Base-by-base conservation (phyloP, 2,888 invertebrate species). In the Chrysomela aeneicollis region DNA sequence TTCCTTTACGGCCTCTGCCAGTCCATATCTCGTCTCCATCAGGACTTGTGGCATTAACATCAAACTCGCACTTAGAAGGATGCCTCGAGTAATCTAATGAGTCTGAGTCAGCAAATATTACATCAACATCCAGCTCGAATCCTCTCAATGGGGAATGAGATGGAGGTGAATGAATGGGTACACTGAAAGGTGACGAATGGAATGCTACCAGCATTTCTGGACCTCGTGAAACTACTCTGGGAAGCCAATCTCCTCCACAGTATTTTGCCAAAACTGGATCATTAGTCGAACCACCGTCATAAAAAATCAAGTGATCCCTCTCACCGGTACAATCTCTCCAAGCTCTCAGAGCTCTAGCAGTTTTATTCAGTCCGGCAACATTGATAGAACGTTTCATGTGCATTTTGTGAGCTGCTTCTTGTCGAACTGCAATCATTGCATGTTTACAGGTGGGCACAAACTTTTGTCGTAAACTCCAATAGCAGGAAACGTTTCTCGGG, bases 401-500 rank as follows among this genome's bases (percentile, higher is more conserved):
- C 86, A 90, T 88, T 80, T 90, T 90, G 78, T 90, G 90, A 51
- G 89, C 87, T 67, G 88, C 89, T 76, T 90, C 90, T 81, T 93
- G 93, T 57, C 90, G 86, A 64, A 95, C 92, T 17, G 93, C 91
- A 74, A 95, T 92, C 92, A 95, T 94, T 37, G 95, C 94, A 83
- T 94, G 93, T 81, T 94, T 94, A 82, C 94, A 94, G 50, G 92
- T 93, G 12, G 94, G 93, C 68, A 93, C 91, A 78, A 90, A 90
- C 81, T 93, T 91, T 83, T 95, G 93, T 42, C 93, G 87, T 71
- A 95, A 85, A 69, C 92, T 93, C 87, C 94, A 94, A 82, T 93
- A 92, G 82, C 97, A 97, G 66, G 94, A 93, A 21, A 96, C 94
- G 83, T 96, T 96, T 71, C 95, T 85, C 6, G 91, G 91, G 77